Evolutionary conservation across 2,113 vertebrate species (phyloP).

Genomic region (Hyperopisus bebe): DNA sequence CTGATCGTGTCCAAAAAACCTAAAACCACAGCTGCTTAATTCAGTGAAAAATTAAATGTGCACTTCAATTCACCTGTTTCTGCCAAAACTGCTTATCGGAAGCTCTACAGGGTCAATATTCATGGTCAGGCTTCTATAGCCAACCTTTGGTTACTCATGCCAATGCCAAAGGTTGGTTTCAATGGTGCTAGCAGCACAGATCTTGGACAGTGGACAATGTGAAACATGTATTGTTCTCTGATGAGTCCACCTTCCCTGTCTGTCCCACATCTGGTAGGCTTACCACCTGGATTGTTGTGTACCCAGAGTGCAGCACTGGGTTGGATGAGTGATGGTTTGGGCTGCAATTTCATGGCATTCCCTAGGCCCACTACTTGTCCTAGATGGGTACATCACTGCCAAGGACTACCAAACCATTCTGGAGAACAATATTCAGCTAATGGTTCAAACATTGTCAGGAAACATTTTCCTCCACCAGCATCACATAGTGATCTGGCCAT

Average conservation of each 20-base stretch:
- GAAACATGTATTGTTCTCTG: not conserved
- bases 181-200: not conserved
- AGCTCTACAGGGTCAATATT: not conserved
- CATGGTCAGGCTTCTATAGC: not conserved
- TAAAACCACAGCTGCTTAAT: not conserved
- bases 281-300: not conserved
- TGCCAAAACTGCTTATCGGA: not conserved
- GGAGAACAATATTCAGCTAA: not conserved
- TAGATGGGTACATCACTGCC: not conserved
- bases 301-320: not conserved
- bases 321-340: not conserved
- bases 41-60: not conserved
- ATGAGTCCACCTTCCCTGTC: not conserved
- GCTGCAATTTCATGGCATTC: not conserved
- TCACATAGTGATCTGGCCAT: not conserved
- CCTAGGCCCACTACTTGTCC: not conserved
- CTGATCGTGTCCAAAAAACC: not conserved
- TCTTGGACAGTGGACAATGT: not conserved
- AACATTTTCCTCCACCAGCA: not conserved
- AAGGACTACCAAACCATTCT: not conserved
- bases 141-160: not conserved
- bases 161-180: not conserved
- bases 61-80: not conserved
- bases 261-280: not conserved
- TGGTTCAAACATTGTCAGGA: not conserved